Conservation (phyloP, 64 coral and sea anemone species). For the Hydrozoanthus tunicans region DNA sequence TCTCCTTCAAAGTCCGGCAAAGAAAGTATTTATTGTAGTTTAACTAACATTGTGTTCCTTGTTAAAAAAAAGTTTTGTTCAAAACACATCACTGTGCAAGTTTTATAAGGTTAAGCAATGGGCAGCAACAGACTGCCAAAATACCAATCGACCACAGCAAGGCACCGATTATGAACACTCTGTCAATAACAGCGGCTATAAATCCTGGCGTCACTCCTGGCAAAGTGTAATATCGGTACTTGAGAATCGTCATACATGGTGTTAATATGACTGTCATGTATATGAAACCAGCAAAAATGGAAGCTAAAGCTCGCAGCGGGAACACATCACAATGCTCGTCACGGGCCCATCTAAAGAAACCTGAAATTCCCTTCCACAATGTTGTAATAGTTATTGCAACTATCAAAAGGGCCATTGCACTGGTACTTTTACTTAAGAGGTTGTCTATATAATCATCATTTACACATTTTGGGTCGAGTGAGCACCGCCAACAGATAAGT, state of each 20-base stretch:
- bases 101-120: slow-evolving; percentile 81
- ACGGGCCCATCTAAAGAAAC: slow-evolving; percentile 91
- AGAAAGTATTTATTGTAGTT: too few relatives aligned
- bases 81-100: slow-evolving; percentile 61
- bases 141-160: slow-evolving; percentile 85
- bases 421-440: slow-evolving; percentile 56
- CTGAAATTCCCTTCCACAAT: slow-evolving; percentile 88
- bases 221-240: slow-evolving; percentile 85
- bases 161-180: slow-evolving; percentile 91
- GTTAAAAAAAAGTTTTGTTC: not conserved
- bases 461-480: slow-evolving; percentile 59
- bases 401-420: slow-evolving; percentile 61
- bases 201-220: slow-evolving; percentile 81
- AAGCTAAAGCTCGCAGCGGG: slow-evolving; percentile 72
- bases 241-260: slow-evolving; percentile 82
- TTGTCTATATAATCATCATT: slow-evolving; percentile 70
- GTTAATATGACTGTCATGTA: slow-evolving; percentile 88
- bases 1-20: too few relatives aligned
- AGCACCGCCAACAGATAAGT: slow-evolving; percentile 86
- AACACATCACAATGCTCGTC: slow-evolving; percentile 88
- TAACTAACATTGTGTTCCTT: too few relatives aligned
- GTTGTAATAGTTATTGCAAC: slow-evolving; percentile 80
- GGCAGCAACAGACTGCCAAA: slow-evolving; percentile 90
- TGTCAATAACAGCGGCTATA: slow-evolving; percentile 79
- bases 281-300: slow-evolving; percentile 88